Evolutionary conservation across 2,888 invertebrate genomes (phyloP).

Genomic region (Rhagophthalmus giganteus): DNA sequence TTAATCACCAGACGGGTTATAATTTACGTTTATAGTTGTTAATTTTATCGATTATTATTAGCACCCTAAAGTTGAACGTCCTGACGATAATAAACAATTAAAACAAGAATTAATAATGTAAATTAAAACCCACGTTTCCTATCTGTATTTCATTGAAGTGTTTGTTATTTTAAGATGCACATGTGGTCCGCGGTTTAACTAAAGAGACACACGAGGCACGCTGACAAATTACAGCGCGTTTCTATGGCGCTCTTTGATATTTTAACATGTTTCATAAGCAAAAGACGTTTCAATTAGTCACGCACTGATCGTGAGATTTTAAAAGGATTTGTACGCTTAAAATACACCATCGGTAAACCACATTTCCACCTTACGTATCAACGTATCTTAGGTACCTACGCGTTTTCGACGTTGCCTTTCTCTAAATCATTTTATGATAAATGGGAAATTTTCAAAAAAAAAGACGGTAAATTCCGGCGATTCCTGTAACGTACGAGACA

Average conservation of each 20-base stretch:
- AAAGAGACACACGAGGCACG: constrained; percentile 26
- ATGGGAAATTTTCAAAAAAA: too few species aligned
- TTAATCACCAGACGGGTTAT: too few species aligned
- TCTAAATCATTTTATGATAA: too few species aligned
- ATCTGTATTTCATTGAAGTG: constrained; percentile 12
- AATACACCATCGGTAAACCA: constrained; percentile 12
- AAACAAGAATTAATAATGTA: neutral
- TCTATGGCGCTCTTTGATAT: constrained; percentile 44
- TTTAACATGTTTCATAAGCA: constrained; percentile 35
- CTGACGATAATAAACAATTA: neutral
- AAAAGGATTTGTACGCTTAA: constrained; percentile 30
- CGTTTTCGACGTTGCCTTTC: too few species aligned
- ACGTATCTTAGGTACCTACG: too few species aligned
- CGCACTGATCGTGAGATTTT: constrained; percentile 40
- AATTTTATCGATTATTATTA: too few species aligned
- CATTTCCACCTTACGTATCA: too few species aligned
- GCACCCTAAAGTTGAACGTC: constrained; percentile 17
- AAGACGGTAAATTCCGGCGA: too few species aligned
- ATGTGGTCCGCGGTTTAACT: constrained; percentile 24
- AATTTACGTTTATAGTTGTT: too few species aligned
- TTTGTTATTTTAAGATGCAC: constrained; percentile 20
- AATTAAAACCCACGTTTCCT: too few species aligned
- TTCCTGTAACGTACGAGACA: neutral
- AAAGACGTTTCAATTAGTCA: constrained; percentile 48
- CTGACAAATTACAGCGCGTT: constrained; percentile 46